Evolutionary conservation across 2,797 vertebrate species (phyloP), one percentile per base, ranked within the genome.

Genomic region (Catharus ustulatus): DNA sequence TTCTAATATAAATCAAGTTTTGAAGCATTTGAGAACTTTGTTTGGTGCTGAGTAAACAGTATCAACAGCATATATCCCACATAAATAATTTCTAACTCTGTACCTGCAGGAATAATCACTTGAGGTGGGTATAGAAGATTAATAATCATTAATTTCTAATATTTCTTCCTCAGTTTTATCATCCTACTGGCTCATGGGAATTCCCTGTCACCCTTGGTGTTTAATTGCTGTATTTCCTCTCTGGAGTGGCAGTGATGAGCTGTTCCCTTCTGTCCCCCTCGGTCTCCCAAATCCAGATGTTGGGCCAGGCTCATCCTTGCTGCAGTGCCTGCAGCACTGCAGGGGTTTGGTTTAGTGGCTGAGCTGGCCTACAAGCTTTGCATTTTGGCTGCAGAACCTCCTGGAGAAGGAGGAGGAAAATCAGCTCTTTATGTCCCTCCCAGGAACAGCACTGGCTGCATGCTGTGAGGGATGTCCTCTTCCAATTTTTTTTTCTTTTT

Each of bases 51-150:
- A 92, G 26, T 67, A 72, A 93, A 64, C 42, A 38, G 7, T 67
- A 80, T 85, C 87, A 29, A 5, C 90, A 90, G 49, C 81, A 48
- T 77, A 57, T 40, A 86, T 87, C 82, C 93, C 90, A 29, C 88
- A 66, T 67, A 90, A 95, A 96, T 74, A 77, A 58, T 94, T 96
- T 94, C 89, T 80, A 43, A 84, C 69, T 93, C 89, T 52, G 2
- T 66, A 64, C 73, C 36, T 84, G 57, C 49, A 75, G 48, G 45
- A 76, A 82, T 86, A 95, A 78, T 94, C 88, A 71, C 20, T 49
- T 64, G 77, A 45, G 83, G 46, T 64, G 55, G 51, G 76, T 87
- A 20, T 22, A n/a, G n/a, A 40, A 57, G 10, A 66, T 18, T 24
- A 62, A 52, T 48, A 40, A 62, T 34, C 15, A 30, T 52, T 57